Evolutionary conservation across 2,113 vertebrate species (phyloP).

Genomic region (Urocitellus parryii): DNA sequence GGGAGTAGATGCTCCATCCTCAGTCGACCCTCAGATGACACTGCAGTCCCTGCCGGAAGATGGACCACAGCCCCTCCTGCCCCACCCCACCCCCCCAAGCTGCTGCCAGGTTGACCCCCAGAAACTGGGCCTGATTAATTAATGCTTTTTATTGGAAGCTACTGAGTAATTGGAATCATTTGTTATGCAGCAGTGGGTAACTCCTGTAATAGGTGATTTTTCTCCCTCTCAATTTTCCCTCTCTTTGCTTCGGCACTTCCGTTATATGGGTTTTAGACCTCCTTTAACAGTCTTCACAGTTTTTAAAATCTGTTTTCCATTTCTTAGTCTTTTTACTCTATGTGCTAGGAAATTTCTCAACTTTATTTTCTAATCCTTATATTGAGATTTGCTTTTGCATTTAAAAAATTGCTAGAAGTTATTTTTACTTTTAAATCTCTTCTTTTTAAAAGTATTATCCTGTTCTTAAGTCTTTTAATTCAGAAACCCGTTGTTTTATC

Average conservation of each 20-base stretch:
- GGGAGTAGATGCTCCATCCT: not conserved
- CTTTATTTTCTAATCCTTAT: not conserved
- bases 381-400: constrained; percentile 25
- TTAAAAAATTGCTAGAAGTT: not conserved
- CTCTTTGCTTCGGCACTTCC: not conserved
- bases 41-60: too few relatives aligned
- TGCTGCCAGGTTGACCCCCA: not conserved
- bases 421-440: not conserved
- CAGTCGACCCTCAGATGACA: not conserved
- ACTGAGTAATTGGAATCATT: not conserved
- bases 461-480: not conserved
- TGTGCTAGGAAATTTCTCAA: not conserved
- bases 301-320: not conserved
- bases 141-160: not conserved
- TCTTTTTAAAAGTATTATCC: not conserved
- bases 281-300: not conserved
- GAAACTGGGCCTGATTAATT: not conserved
- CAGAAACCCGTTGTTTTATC: not conserved
- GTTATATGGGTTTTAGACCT: not conserved
- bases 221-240: not conserved
- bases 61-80: not conserved
- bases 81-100: not conserved
- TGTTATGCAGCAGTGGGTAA: not conserved
- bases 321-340: not conserved
- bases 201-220: not conserved